Base-by-base conservation (phyloP, 1,140 invertebrate genomes). In the Drosophila lacteicornis region DNA sequence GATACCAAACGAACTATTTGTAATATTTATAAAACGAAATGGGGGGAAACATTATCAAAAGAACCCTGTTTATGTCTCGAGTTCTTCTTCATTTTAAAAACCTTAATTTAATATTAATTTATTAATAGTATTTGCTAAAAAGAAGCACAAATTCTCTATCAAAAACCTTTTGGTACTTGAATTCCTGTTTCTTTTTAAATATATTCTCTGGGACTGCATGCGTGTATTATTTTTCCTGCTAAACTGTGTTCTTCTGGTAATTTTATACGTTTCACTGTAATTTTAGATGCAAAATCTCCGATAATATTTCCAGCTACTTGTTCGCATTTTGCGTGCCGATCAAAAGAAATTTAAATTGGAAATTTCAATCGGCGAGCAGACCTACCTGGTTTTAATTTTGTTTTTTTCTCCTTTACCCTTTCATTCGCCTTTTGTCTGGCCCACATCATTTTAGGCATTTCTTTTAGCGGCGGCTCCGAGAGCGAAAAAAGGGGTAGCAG, bases 251-350 rank as follows among this genome's bases (percentile, higher is more conserved):
- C 47, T 55, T 66, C 57, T 15, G 38, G 84, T 90, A 88, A 88
- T 79, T 68, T 88, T 90, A 88, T 90, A 84, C 75, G 38, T 27
- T 11, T 27, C 30, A 36, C 45, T 81, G 84, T 84, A 88, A 88
- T 81, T 81, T 80, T 88, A 88, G 76, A 88, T 88, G 71, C 70
- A 57, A 65, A 79, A 74, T 66, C 15, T 53, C 38, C 17, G 33
- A 22, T 60, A 66, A 66, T 73, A 73, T 67, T 58, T 63, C 61
- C 46, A 67, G 62, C 77, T 80, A 90, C 85, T 84, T 71, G 73
- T 80, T 75, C 55, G 51, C 27, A 71, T 71, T 70, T 70, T 71
- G 68, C 51, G 66, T 71, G 66, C 67, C 67, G 69, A 73, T 73
- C 69, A 73, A 73, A 73, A 60, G 69, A 69, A 83, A 84, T 69